Evolutionary conservation across 2,797 vertebrate genomes (phyloP).

Genomic region (Streptopelia turtur): DNA sequence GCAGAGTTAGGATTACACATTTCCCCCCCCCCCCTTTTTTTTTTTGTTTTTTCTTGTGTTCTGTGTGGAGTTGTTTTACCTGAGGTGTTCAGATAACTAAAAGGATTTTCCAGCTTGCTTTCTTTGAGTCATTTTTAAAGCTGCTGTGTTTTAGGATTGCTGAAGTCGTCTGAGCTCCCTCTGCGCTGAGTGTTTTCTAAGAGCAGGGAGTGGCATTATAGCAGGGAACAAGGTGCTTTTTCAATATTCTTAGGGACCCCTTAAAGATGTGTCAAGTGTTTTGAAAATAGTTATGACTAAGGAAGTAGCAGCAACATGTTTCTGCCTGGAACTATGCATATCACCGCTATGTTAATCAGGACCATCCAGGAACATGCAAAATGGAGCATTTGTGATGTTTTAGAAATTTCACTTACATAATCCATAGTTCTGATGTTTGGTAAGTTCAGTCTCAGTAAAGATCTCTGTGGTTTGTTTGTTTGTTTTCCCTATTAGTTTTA

Average conservation of each 20-base stretch:
- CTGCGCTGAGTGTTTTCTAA: background rate
- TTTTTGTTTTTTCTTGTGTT: background rate
- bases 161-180: background rate
- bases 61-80: background rate
- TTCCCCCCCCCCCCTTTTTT: background rate
- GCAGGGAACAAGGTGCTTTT: background rate
- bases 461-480: background rate
- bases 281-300: background rate
- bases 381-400: background rate
- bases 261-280: background rate
- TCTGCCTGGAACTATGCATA: background rate
- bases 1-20: background rate
- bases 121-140: background rate
- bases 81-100: background rate
- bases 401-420: background rate
- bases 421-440: background rate
- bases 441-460: background rate
- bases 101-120: conserved; percentile 5
- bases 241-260: background rate
- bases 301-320: background rate
- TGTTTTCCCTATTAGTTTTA: fast-evolving
- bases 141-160: background rate
- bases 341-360: background rate
- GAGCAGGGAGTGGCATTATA: background rate
- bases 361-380: background rate